Evolutionary conservation across 53 echinoderm and acorn worm genomes (phyloP).

Genomic region (Paelopatides confundens): DNA sequence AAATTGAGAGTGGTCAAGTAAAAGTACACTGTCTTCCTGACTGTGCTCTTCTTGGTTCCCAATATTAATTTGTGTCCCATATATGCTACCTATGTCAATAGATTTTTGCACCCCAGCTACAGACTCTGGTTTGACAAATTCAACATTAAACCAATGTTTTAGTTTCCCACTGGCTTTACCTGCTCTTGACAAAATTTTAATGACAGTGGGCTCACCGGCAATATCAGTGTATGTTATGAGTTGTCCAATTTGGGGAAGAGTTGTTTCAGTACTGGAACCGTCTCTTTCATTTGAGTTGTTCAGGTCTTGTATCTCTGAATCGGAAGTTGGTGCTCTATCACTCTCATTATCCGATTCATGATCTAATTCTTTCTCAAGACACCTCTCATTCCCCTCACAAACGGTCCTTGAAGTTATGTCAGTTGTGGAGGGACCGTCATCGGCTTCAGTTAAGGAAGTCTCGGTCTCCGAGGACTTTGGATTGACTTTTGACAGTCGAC

Average conservation of each 20-base stretch:
- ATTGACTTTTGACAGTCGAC: background rate
- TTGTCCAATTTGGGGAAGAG: background rate
- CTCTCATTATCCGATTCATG: background rate
- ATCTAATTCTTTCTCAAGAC: too few species aligned
- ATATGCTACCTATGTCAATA: background rate
- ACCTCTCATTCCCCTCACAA: too few species aligned
- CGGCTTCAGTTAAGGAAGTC: background rate
- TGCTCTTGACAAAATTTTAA: background rate
- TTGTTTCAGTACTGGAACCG: background rate
- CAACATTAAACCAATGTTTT: conserved; percentile 7
- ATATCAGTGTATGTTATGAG: background rate
- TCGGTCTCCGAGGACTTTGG: too few species aligned
- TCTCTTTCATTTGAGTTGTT: background rate
- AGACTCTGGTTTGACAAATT: background rate
- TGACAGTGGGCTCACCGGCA: background rate
- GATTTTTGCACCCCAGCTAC: background rate
- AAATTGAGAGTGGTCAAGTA: background rate
- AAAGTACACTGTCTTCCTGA: background rate
- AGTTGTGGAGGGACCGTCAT: too few species aligned
- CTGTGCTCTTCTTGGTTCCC: background rate
- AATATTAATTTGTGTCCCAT: too few species aligned
- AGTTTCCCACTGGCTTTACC: conserved; percentile 3
- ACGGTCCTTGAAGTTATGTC: too few species aligned
- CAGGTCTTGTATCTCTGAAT: background rate
- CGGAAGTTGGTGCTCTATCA: background rate